Conservation (phyloP, 2,888 invertebrate species). For the Nomada ferruginata region DNA sequence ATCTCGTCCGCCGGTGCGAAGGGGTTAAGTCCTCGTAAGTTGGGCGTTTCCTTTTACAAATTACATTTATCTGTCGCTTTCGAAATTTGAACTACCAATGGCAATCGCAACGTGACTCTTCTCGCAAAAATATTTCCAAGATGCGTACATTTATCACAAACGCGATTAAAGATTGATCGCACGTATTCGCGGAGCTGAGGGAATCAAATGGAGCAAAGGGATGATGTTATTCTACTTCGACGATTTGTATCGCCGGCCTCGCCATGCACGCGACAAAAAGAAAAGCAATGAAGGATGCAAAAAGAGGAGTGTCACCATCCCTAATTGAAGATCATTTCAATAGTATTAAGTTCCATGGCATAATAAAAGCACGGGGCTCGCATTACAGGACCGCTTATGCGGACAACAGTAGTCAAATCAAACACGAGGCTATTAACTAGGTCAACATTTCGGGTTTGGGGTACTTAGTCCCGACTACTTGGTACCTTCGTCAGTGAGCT, state of each 20-base stretch:
- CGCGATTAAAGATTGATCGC: too few relatives aligned
- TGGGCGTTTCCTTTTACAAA: neutral
- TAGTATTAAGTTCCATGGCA: constrained; percentile 43
- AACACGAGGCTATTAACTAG: constrained; percentile 83
- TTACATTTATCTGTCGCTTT: neutral
- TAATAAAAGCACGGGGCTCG: constrained; percentile 59
- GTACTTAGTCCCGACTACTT: constrained; percentile 74
- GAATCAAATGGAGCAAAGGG: too few relatives aligned
- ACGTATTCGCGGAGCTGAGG: neutral
- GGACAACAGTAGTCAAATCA: constrained; percentile 82
- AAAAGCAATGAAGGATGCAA: neutral
- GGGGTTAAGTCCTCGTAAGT: constrained; percentile 1
- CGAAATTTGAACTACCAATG: neutral
- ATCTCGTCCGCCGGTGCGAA: too few relatives aligned
- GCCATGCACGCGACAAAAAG: neutral
- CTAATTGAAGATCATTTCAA: constrained; percentile 58
- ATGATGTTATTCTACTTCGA: too few relatives aligned
- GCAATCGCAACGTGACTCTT: neutral
- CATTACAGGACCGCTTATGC: constrained; percentile 73
- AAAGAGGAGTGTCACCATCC: constrained; percentile 40
- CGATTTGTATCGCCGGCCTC: neutral
- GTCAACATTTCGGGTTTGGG: constrained; percentile 80
- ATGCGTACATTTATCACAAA: too few relatives aligned
- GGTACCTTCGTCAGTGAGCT: constrained; percentile 53
- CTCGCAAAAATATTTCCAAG: neutral